Evolutionary conservation across 2,888 invertebrate genomes (phyloP).

Genomic region (Agriopis aurantiaria): DNA sequence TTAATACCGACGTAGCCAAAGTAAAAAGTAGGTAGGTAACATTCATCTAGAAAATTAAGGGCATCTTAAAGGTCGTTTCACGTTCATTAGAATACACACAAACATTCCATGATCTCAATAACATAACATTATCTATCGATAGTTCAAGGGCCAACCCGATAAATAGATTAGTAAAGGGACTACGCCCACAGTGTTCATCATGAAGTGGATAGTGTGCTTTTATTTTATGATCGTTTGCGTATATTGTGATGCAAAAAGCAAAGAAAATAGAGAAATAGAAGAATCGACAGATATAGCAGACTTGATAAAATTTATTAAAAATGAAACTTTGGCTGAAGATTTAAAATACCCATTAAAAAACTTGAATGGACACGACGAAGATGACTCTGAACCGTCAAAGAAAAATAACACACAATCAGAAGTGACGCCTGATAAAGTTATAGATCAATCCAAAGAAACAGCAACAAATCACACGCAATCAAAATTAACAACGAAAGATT

Average conservation of each 20-base stretch:
- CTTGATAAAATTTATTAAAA: not conserved
- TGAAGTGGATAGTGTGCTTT: constrained; percentile 18
- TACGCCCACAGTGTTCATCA: constrained; percentile 8
- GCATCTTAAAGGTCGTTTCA: constrained; percentile 9
- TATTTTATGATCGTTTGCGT: constrained; percentile 21
- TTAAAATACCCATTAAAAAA: not conserved
- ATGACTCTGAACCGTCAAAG: not conserved
- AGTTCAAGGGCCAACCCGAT: constrained; percentile 28
- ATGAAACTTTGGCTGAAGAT: not conserved
- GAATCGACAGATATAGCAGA: not conserved
- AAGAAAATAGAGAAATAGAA: not conserved
- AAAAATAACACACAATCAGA: not conserved
- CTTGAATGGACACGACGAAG: not conserved
- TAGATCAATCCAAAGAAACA: not conserved
- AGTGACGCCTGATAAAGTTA: not conserved
- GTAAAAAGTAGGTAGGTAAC: not conserved
- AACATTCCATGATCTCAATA: constrained; percentile 13
- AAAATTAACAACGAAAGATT: not conserved
- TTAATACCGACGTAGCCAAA: not conserved
- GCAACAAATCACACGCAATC: not conserved
- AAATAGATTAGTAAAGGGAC: constrained; percentile 25
- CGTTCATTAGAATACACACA: not conserved
- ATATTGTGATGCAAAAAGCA: constrained; percentile 17
- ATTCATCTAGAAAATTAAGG: not conserved
- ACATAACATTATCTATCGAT: constrained; percentile 17